A percentile compares a stretch with the other conserved stretches of the same genome.
These are phyloP conservation scores for Hydriomena furcata DNA, from an alignment of 2,888 invertebrate genomes.

Conservation along the genomic window DNA sequence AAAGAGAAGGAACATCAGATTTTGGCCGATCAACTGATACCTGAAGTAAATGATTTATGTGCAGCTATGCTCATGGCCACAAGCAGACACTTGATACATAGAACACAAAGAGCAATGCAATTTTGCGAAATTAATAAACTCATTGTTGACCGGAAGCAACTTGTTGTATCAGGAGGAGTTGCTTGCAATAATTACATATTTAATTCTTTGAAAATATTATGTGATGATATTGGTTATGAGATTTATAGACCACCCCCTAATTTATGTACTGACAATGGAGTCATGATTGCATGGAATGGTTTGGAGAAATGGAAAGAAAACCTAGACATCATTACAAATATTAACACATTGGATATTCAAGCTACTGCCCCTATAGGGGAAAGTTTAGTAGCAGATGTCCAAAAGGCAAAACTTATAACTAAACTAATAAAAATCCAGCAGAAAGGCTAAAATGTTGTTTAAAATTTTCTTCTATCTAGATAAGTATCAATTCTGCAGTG, in stretches of 20 bases:
- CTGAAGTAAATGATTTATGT: slow-evolving; percentile 91
- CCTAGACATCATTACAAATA: slow-evolving; percentile 80
- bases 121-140: slow-evolving; percentile 86
- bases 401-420: slow-evolving; percentile 75
- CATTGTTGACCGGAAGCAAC: slow-evolving; percentile 85
- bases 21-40: slow-evolving; percentile 88
- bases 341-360: slow-evolving; percentile 85
- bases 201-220: slow-evolving; percentile 87
- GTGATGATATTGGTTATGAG: slow-evolving; percentile 85
- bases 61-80: slow-evolving; percentile 91
- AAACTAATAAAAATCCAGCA: slow-evolving; percentile 69
- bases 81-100: slow-evolving; percentile 90
- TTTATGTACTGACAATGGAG: slow-evolving; percentile 98
- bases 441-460: slow-evolving; percentile 11
- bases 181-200: slow-evolving; percentile 96
- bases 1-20: slow-evolving; percentile 84
- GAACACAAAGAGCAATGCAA: slow-evolving; percentile 93
- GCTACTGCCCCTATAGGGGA: slow-evolving; percentile 86
- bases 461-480: too few relatives aligned
- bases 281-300: slow-evolving; percentile 99
- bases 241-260: slow-evolving; percentile 90
- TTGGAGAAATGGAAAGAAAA: slow-evolving; percentile 88
- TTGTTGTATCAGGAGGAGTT: slow-evolving; percentile 97
- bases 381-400: slow-evolving; percentile 84
- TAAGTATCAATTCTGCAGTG: too few relatives aligned